phyloP scores from a whole-genome alignment of 2,797 vertebrate genomes.

The Acanthornis magna region DNA sequence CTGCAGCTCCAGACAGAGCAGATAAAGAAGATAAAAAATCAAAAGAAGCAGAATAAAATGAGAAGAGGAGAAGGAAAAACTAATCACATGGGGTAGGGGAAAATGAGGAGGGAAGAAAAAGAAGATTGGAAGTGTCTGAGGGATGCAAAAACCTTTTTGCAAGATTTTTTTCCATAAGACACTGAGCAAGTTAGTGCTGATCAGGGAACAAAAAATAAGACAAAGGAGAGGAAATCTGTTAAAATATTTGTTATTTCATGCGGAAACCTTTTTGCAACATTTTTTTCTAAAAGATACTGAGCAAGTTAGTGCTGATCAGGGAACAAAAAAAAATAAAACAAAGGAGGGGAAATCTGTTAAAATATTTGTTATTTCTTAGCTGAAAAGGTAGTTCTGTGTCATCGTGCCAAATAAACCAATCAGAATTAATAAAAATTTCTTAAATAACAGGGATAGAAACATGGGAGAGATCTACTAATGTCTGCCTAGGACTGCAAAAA shows the following conservation, averaged over 20 bases:
- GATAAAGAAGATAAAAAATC: background rate
- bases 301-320: background rate
- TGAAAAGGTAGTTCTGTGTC: background rate
- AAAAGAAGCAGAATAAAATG: background rate
- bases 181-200: background rate
- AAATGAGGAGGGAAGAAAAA: background rate
- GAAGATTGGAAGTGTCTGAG: background rate
- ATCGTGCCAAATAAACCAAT: background rate
- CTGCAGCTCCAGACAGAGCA: background rate
- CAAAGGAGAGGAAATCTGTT: background rate
- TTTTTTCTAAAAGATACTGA: background rate
- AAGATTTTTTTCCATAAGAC: background rate
- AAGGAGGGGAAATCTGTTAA: background rate
- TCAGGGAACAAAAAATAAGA: background rate
- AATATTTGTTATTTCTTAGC: background rate
- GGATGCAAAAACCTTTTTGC: background rate
- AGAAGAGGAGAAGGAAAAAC: background rate
- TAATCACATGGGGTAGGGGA: background rate
- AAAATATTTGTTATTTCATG: background rate
- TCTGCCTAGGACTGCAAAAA: background rate
- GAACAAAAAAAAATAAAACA: background rate
- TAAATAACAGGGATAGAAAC: background rate
- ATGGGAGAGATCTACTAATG: background rate
- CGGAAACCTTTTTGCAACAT: background rate
- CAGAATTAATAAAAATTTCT: background rate